A percentile compares a stretch with the other conserved stretches of the same genome.
Evolutionary conservation across 2,888 invertebrate genomes (phyloP).

Genomic region (Meiosimyza decipiens): DNA sequence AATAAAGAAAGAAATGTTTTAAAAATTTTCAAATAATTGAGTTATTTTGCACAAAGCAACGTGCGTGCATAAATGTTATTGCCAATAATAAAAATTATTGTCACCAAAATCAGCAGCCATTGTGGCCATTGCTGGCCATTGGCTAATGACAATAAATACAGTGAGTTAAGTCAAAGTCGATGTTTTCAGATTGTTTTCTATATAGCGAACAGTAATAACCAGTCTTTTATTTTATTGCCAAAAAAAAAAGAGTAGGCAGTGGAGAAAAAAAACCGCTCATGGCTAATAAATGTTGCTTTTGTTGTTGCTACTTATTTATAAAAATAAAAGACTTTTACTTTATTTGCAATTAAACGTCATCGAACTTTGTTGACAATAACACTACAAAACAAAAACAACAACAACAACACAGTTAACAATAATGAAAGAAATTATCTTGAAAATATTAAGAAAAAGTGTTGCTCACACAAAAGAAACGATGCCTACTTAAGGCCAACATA

Average conservation of each 20-base stretch:
- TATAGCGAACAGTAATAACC: background rate
- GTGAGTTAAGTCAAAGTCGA: no score
- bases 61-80: background rate
- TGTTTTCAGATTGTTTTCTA: constrained; percentile 12
- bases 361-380: constrained; percentile 25
- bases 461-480: no score
- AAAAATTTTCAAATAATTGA: no score
- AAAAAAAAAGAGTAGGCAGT: background rate
- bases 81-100: constrained; percentile 17
- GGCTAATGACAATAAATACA: background rate
- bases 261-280: background rate
- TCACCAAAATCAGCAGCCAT: constrained; percentile 21
- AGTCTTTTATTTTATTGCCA: constrained; percentile 13
- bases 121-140: background rate
- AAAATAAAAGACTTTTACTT: constrained; percentile 29
- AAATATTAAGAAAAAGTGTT: no score
- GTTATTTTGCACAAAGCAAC: no score
- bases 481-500: no score
- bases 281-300: constrained; percentile 11
- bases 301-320: background rate
- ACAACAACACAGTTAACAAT: background rate
- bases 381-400: background rate
- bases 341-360: constrained; percentile 31
- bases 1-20: no score
- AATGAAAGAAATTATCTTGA: no score